phyloP scores from a whole-genome alignment of 1,140 invertebrate genomes.

The Trichonephila clavipes region DNA sequence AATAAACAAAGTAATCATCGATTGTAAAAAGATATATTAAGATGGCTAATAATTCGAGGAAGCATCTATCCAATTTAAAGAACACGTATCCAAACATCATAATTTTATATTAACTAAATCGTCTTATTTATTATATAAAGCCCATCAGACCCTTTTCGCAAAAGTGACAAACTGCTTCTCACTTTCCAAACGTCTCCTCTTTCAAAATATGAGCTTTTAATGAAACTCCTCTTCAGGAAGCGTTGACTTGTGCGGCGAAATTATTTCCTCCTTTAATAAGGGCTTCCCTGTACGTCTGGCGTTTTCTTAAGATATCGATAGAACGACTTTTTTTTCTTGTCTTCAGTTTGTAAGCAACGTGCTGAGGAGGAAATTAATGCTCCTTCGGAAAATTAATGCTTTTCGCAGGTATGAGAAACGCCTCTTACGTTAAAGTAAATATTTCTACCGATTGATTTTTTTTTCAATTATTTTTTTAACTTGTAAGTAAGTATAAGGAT shows the following conservation, averaged over 20 bases:
- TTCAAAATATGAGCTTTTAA: conserved; percentile 8
- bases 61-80: background rate
- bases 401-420: background rate
- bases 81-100: background rate
- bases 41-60: too few species aligned
- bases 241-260: background rate
- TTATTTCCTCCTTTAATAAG: background rate
- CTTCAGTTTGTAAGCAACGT: background rate
- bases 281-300: background rate
- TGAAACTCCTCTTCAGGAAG: background rate
- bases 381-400: background rate
- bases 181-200: background rate
- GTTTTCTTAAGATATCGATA: background rate
- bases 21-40: too few species aligned
- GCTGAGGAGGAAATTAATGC: background rate
- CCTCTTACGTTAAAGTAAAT: background rate
- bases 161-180: background rate
- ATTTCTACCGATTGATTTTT: background rate
- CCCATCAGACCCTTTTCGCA: background rate
- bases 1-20: too few species aligned
- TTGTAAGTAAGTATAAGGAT: background rate
- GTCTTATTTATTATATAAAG: too few species aligned
- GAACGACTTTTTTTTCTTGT: background rate
- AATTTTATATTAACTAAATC: background rate
- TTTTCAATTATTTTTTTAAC: background rate